These are phyloP conservation scores for Ondatra zibethicus DNA, from an alignment of 2,113 vertebrate species.

Conservation along the genomic window DNA sequence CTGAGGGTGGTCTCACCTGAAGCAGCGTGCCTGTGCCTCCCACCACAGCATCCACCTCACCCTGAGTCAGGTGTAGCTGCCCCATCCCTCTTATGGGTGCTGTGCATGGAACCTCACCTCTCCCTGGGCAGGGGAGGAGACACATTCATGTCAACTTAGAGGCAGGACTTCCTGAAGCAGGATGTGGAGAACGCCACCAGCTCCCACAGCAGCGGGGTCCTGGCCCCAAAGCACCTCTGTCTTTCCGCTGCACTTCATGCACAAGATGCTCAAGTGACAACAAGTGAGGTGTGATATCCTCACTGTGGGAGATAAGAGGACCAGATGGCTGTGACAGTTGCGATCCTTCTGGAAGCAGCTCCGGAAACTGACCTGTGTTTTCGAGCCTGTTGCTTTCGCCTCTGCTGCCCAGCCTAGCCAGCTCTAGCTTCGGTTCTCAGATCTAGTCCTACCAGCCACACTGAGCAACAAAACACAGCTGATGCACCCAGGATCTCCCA, in stretches of 20 bases:
- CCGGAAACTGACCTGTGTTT: neutral
- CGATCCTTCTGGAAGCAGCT: neutral
- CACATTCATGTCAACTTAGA: neutral
- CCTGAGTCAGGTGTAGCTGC: neutral
- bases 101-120: neutral
- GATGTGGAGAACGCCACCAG: neutral
- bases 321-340: neutral
- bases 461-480: neutral
- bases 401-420: neutral
- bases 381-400: neutral
- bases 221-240: neutral
- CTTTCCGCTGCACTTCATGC: neutral
- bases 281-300: no score
- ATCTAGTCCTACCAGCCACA: neutral
- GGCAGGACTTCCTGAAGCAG: neutral
- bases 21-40: neutral
- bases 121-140: neutral
- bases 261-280: neutral
- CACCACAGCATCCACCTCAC: neutral
- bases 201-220: accelerated
- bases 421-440: neutral
- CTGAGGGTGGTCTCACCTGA: neutral
- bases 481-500: neutral
- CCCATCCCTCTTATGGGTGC: neutral
- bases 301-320: accelerated